phyloP scores from a whole-genome alignment of 2,797 vertebrate species.

The Apodemus agrarius region DNA sequence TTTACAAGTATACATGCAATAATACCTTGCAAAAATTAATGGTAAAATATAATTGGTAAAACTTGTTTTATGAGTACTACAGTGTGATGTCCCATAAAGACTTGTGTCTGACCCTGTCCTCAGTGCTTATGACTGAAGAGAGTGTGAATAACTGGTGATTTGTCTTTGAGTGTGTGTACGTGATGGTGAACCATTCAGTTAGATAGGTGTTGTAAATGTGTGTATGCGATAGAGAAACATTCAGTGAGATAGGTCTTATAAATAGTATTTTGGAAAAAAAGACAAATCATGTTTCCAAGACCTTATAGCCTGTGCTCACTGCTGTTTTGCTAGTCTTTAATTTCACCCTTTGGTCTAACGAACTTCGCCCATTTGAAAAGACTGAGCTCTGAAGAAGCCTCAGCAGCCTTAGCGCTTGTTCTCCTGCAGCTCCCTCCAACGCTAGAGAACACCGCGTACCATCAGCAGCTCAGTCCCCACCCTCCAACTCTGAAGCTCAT shows the following conservation, averaged over 20 bases:
- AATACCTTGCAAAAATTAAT: constrained; percentile 21
- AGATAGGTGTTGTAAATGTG: constrained; percentile 94
- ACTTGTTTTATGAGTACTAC: background rate
- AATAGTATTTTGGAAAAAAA: constrained; percentile 94
- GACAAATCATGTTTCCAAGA: constrained; percentile 89
- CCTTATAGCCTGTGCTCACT: constrained; percentile 89
- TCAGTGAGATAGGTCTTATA: constrained; percentile 93
- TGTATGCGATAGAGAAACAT: constrained; percentile 83
- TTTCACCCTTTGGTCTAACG: constrained; percentile 94
- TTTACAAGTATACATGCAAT: background rate
- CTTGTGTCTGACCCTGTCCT: constrained; percentile 37
- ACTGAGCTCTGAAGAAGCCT: constrained; percentile 95
- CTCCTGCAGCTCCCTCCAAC: constrained; percentile 86
- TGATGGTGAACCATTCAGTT: constrained; percentile 88
- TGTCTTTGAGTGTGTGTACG: constrained; percentile 27
- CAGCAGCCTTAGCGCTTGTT: constrained; percentile 91
- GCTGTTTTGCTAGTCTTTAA: constrained; percentile 93
- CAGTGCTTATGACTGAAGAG: constrained; percentile 31
- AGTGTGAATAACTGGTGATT: constrained; percentile 70
- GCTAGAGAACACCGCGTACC: constrained; percentile 91
- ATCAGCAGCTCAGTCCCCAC: constrained; percentile 90
- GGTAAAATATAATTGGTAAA: background rate
- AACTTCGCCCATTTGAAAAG: constrained; percentile 94
- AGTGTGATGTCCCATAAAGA: constrained; percentile 7
- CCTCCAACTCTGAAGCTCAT: constrained; percentile 89